These are phyloP conservation scores for Cephalopterus ornatus DNA, from an alignment of 2,113 vertebrate species.

Conservation along the genomic window DNA sequence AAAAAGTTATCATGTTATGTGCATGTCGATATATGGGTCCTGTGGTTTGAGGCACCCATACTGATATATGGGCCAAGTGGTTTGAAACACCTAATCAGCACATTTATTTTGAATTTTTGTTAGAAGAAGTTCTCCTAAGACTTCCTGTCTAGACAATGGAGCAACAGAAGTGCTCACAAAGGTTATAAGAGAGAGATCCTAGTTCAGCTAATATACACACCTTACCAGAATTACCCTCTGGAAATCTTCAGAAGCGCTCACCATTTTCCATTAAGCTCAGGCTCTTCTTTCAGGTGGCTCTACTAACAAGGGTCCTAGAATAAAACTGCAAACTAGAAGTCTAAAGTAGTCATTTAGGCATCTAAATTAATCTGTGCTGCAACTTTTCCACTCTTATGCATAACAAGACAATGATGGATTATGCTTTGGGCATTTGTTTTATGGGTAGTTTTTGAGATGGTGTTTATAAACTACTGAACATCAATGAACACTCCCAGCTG, in stretches of 20 bases:
- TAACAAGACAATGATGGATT: neutral
- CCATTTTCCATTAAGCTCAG: neutral
- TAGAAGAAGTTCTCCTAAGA: neutral
- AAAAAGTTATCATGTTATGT: fast-evolving
- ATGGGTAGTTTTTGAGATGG: neutral
- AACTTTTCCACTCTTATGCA: neutral
- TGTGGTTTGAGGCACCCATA: neutral
- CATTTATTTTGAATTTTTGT: neutral
- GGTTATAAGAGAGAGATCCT: neutral
- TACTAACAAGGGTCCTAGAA: neutral
- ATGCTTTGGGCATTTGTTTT: neutral
- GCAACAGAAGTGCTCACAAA: neutral
- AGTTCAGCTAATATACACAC: neutral
- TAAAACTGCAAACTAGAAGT: neutral
- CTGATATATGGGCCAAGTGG: neutral
- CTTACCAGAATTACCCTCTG: neutral
- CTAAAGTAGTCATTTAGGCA: neutral
- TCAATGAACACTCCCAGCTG: neutral
- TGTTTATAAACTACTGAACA: neutral
- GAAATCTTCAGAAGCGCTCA: neutral
- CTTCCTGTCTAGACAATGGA: neutral
- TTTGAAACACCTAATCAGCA: neutral
- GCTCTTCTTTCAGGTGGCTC: neutral
- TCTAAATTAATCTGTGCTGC: neutral
- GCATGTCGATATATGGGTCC: neutral